phyloP scores from a whole-genome alignment of 2,113 vertebrate species.

The Rhabdomys dilectus region DNA sequence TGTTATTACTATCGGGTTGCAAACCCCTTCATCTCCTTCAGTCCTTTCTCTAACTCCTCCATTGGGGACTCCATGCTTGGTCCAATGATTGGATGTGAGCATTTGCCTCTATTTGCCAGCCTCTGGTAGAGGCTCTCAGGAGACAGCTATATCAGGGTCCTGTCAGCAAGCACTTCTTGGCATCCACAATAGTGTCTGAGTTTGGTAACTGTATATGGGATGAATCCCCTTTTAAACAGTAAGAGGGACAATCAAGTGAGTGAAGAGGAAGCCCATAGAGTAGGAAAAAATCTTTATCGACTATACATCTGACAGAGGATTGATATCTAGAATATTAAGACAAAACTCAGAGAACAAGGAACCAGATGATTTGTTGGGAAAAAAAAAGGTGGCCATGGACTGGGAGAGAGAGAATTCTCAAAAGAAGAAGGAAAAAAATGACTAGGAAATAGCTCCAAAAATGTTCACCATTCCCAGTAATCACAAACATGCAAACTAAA shows the following conservation, averaged over 20 bases:
- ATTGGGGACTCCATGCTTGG: too few species aligned
- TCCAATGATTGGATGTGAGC: too few species aligned
- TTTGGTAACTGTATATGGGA: too few species aligned
- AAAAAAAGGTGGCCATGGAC: not conserved
- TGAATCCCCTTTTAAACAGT: not conserved
- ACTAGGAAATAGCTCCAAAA: not conserved
- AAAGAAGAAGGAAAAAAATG: not conserved
- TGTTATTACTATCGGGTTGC: too few species aligned
- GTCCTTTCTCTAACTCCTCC: too few species aligned
- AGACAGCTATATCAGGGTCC: too few species aligned
- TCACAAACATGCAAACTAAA: not conserved
- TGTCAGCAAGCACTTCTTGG: too few species aligned
- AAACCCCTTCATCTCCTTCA: too few species aligned
- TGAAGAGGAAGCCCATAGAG: not conserved
- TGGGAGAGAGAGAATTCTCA: not conserved
- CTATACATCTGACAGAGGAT: not conserved
- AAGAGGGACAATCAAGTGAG: not conserved
- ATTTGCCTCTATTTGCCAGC: too few species aligned
- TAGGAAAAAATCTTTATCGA: not conserved
- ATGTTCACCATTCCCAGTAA: not conserved
- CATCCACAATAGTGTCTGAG: too few species aligned
- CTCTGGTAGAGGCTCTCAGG: too few species aligned
- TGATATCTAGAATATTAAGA: not conserved
- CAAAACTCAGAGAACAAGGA: not conserved
- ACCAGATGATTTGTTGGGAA: not conserved